Evolutionary conservation across 2,797 vertebrate species (phyloP), one percentile per base, ranked within the genome.

Genomic region (Menidia menidia): DNA sequence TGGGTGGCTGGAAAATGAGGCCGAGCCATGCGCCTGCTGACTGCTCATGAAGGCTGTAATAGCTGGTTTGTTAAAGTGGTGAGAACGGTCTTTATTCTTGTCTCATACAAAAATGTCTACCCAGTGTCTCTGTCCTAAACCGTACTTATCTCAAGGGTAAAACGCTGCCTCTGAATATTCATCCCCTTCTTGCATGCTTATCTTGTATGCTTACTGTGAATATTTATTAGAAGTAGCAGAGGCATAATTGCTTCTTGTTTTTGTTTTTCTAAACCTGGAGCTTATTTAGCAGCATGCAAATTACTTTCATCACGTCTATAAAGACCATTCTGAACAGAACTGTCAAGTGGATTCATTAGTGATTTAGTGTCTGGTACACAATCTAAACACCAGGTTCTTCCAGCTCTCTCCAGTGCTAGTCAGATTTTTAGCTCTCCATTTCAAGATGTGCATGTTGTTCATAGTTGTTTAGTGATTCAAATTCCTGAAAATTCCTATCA

Each of bases 101-200:
- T 32, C 39, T 30, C 33, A 13, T 57, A 66, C 67, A 32, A 6
- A 6, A 39, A 11, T 54, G 52, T 16, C 54, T 18, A 60, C 48
- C 33, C 10, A 39, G 18, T 32, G 51, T 60, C 35, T 60, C 19
- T 48, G 32, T 70, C 25, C 51, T 45, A 70, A 75, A 60, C 56
- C 66, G 64, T 65, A 44, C 39, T 30, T 51, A 48, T 67, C 69
- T 80, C 66, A 60, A 63, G 68, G 67, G 47, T 73, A 47, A 76
- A 72, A 64, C 68, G 18, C 54, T 71, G 51, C 62, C 41, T n/a
- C 18, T 81, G 54, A 84, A 85, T 87, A 82, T 88, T 85, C 75
- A 81, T 72, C 12, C 13, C 45, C 14, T 41, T 47, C 45, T 55
- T 64, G 50, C 41, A 25, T 25, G 25, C 2, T 25, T 25, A 25